These are phyloP conservation scores for Pogonomyrmex barbatus DNA, from an alignment of 1,140 invertebrate genomes.

Conservation along the genomic window DNA sequence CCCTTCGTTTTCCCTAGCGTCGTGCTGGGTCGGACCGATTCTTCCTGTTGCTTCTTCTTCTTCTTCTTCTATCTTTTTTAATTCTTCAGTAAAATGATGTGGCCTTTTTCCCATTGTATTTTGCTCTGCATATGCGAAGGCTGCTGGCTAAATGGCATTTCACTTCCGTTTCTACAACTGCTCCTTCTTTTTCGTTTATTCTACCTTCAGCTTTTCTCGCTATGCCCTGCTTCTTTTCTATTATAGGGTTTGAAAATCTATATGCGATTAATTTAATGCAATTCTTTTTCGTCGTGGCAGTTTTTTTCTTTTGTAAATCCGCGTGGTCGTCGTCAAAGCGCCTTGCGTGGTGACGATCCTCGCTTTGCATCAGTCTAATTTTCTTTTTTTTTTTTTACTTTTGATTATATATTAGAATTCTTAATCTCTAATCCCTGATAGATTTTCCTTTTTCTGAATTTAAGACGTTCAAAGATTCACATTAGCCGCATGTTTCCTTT, in stretches of 20 bases:
- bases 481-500: neutral
- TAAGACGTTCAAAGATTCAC: neutral
- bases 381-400: constrained; percentile 5
- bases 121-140: constrained; percentile 56
- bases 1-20: constrained; percentile 55
- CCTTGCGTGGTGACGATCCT: neutral
- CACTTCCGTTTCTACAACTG: constrained; percentile 30
- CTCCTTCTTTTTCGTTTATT: constrained; percentile 13
- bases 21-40: constrained; percentile 52
- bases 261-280: constrained; percentile 22
- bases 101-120: constrained; percentile 44
- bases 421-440: constrained; percentile 59
- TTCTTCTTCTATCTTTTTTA: neutral
- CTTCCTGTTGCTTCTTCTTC: neutral
- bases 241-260: neutral
- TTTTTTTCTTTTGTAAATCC: constrained; percentile 11
- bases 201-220: neutral
- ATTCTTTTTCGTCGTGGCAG: constrained; percentile 16
- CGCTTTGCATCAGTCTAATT: neutral
- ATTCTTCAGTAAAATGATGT: constrained; percentile 23
- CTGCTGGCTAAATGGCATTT: constrained; percentile 45
- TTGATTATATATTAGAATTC: constrained; percentile 41
- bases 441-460: constrained; percentile 18
- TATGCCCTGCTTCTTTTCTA: neutral
- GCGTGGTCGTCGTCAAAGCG: constrained; percentile 12